Base-by-base conservation (phyloP, 1,140 invertebrate species). In the Rhopalosiphum maidis region DNA sequence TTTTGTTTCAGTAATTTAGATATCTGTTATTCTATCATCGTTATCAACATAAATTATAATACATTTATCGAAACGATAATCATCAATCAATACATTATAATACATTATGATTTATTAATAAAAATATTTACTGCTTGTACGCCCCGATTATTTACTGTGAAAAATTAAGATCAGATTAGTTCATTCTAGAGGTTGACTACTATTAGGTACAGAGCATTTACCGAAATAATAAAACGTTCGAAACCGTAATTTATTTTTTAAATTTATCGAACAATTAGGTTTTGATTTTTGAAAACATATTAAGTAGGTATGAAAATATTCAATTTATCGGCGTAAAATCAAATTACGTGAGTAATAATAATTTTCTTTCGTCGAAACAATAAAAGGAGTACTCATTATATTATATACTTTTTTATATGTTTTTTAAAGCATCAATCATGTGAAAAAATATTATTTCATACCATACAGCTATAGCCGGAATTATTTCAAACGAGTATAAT, bases 231-330 rank as follows among this genome's bases (percentile, higher is more conserved):
- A 18, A 77, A 77, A n/a, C 30, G 60, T 77, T n/a, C 30, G 5
- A 21, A 77, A 9, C n/a, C 15, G 30, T 77, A 77, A 77, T 77
- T 77, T 77, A n/a, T 77, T 77, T 77, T 77, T 77, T 77, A 2
- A 30, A 77, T 77, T 77, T n/a, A 77, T 77, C 30, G 18, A n/a
- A 77, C 4, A 4, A 8, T n/a, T 77, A n/a, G 15, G 30, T 18
- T 77, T 77, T 77, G n/a, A n/a, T 77, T n/a, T n/a, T 77, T 77
- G n/a, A 77, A 77, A 77, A 68, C 60, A 68, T 68, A n/a, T n/a
- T 68, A 60, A 8, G 8, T 60, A 77, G 60, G 15, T 77, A 77
- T n/a, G 60, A 77, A 77, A 77, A 77, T 77, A 77, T n/a, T n/a
- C 22, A 77, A 77, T 77, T 77, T 77, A n/a, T 77, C 30, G 60